Percentiles rank a stretch among this genome's conserved stretches.
Conservation (phyloP, 2,888 invertebrate species). For the Stramonita haemastoma region DNA sequence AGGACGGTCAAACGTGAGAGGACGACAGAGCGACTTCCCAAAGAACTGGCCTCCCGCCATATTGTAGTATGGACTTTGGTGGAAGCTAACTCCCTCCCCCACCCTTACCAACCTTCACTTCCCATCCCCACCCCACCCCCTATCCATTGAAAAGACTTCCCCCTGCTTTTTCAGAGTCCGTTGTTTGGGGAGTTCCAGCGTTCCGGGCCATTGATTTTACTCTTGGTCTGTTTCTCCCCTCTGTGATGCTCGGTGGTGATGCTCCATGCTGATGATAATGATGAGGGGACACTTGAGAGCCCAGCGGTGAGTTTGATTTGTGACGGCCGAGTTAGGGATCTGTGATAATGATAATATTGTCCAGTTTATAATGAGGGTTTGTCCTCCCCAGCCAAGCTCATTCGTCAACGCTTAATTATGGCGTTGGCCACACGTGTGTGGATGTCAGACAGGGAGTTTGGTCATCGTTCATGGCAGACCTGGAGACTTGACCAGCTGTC, state of each 20-base stretch:
- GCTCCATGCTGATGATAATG: neutral
- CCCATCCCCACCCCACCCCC: neutral
- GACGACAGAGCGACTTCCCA: neutral
- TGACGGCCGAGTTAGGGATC: neutral
- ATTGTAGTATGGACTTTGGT: neutral
- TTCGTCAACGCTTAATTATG: slow-evolving; percentile 18
- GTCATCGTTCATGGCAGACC: neutral
- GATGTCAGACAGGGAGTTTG: neutral
- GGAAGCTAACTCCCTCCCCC: neutral
- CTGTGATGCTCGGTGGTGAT: neutral
- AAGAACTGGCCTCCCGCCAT: neutral
- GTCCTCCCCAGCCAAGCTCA: neutral
- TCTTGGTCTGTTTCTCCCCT: neutral
- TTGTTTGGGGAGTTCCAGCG: neutral
- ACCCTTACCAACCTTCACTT: neutral
- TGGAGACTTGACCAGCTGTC: neutral
- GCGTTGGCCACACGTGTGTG: slow-evolving; percentile 8
- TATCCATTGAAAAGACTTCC: neutral
- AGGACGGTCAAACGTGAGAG: slow-evolving; percentile 4
- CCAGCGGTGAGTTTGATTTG: neutral
- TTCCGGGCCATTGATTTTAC: neutral
- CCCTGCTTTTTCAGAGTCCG: neutral
- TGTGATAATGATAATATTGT: slow-evolving; percentile 26
- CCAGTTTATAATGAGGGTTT: neutral
- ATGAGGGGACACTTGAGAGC: neutral